Percentiles rank a stretch among this genome's conserved stretches.
Evolutionary conservation across 2,113 vertebrate genomes (phyloP).

Genomic region (Saguinus midas): DNA sequence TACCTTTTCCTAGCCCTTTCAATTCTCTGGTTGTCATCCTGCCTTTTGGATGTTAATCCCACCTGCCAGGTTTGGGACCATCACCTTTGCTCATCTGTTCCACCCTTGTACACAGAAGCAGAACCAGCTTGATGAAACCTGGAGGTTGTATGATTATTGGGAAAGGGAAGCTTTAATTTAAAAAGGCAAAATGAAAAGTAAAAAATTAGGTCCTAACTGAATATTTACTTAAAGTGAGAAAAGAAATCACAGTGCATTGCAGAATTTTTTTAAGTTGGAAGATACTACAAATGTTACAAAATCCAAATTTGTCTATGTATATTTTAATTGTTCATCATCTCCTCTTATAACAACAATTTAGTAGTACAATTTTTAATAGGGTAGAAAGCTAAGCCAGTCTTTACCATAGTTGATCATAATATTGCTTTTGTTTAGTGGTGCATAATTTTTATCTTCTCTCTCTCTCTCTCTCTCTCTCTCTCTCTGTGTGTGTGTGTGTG

Average conservation of each 20-base stretch:
- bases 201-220: not conserved
- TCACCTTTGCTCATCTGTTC: not conserved
- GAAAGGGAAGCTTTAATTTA: not conserved
- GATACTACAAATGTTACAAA: not conserved
- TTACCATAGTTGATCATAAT: not conserved
- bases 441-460: conserved; percentile 28
- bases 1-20: not conserved
- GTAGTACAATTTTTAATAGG: not conserved
- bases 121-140: not conserved
- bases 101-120: not conserved
- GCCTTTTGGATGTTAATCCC: not conserved
- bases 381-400: not conserved
- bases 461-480: not conserved
- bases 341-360: not conserved
- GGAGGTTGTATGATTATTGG: not conserved
- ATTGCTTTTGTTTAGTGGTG: not conserved
- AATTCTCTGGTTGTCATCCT: not conserved
- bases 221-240: not conserved
- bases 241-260: not conserved
- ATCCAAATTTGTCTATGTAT: not conserved
- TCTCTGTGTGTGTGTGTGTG: not conserved
- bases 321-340: not conserved
- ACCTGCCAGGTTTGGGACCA: not conserved
- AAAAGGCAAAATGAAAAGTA: conserved; percentile 12
- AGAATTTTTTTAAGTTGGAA: conserved; percentile 7